phyloP scores from a whole-genome alignment of 2,113 vertebrate genomes.

The Apodemus speciosus region DNA sequence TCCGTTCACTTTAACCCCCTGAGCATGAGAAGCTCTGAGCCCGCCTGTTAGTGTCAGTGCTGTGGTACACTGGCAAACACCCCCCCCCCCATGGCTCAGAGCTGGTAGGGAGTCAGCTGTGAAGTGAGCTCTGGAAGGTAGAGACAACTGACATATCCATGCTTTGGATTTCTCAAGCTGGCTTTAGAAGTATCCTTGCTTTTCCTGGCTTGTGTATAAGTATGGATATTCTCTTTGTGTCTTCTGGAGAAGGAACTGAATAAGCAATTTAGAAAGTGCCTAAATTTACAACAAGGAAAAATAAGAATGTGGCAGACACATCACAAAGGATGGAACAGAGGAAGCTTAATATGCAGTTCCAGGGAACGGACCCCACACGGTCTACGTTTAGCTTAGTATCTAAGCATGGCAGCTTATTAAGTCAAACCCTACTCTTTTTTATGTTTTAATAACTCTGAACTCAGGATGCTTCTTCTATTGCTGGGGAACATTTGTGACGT shows the following conservation, averaged over 20 bases:
- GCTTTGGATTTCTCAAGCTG: not conserved
- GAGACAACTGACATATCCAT: not conserved
- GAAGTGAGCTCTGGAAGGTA: not conserved
- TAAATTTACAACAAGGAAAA: not conserved
- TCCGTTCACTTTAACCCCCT: not conserved
- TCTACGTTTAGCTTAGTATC: not conserved
- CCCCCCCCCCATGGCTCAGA: not conserved
- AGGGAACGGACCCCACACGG: not conserved
- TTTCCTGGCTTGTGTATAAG: not conserved
- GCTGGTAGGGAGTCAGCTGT: no score
- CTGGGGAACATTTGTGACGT: not conserved
- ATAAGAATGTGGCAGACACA: not conserved
- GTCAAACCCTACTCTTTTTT: not conserved
- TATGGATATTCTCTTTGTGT: not conserved
- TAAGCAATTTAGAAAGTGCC: not conserved
- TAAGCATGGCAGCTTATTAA: not conserved
- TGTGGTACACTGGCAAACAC: not conserved
- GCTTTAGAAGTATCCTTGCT: not conserved
- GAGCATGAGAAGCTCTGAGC: not conserved
- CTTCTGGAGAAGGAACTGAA: not conserved
- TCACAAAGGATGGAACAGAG: not conserved
- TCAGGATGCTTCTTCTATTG: not conserved
- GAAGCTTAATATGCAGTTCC: not conserved
- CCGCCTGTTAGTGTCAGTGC: not conserved
- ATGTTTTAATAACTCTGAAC: not conserved